phyloP scores from a whole-genome alignment of 2,888 invertebrate species.

The Prenolepis imparis region DNA sequence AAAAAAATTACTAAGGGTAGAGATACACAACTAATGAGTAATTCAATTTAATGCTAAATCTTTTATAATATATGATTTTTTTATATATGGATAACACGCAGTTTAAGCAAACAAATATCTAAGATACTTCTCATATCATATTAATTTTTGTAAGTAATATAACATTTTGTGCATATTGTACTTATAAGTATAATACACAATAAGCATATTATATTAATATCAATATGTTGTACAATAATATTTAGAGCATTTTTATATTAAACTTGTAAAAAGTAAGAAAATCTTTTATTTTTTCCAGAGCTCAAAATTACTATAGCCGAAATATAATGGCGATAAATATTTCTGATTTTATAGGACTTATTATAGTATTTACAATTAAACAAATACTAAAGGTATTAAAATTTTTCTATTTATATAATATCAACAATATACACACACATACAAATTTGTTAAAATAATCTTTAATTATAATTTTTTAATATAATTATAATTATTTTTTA shows the following conservation, averaged over 20 bases:
- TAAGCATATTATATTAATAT: too few relatives aligned
- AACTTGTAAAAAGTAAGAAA: conserved; percentile 14
- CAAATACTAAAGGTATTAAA: conserved; percentile 89
- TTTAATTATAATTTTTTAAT: conserved; percentile 3
- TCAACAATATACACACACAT: neutral
- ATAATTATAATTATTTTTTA: neutral
- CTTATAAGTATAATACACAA: too few relatives aligned
- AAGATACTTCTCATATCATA: neutral
- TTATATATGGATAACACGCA: neutral
- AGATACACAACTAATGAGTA: neutral
- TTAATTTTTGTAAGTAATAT: neutral
- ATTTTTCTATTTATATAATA: neutral
- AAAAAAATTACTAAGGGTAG: neutral
- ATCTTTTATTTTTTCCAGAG: conserved; percentile 85
- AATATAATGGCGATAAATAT: conserved; percentile 90
- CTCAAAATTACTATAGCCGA: conserved; percentile 90
- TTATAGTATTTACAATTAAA: conserved; percentile 91
- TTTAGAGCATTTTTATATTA: conserved; percentile 1
- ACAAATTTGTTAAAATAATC: neutral
- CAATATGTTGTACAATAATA: neutral
- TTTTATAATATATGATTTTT: conserved; percentile 14
- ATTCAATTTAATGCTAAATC: neutral
- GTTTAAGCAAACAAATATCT: neutral
- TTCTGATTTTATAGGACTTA: conserved; percentile 91
- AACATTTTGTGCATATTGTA: neutral